Evolutionary conservation across 2,113 vertebrate species (phyloP), one percentile per base, ranked within the genome.

Genomic region (Lepus americanus): DNA sequence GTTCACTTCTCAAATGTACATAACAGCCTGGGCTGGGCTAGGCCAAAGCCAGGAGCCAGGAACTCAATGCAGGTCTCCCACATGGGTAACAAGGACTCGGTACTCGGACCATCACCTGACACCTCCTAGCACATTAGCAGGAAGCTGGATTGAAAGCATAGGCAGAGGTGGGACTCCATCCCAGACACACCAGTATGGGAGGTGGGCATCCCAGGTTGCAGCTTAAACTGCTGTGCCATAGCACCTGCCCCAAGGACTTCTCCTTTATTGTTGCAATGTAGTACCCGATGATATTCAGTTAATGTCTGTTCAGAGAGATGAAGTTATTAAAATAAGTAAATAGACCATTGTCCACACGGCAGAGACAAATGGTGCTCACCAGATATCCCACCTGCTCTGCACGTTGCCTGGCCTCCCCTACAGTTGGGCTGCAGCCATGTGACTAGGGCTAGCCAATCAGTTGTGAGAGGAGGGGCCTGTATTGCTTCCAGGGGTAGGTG

Each of bases 391-490:
- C 7, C 5, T 22, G 64, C 19, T 51, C 17, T 63, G 69, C 6
- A 20, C 19, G 6, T 83, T 44, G 53, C 36, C 51, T 29, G 63
- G 84, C 11, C 10, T 12, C n/a, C 11, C 8, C 22, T 39, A 25
- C 1, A 5, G 73, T 20, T 12, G 29, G 61, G 14, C 10, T n/a
- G 36, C 10, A 36, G 64, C 5, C 23, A 14, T 17, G 33, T 59
- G 33, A 27, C 31, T 1, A 51, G 25, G 27, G n/a, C 53, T 5
- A 3, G 22, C 44, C n/a, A 17, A 3, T 63, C 0, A 5, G 5
- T 23, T 27, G 9, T 69, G 63, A 27, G 31, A 44, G 51, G 13
- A 77, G 14, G 39, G 31, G 8, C 20, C 5, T 31, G n/a, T 5
- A 2, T 23, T 64, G 39, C 31, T 90, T 9, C 9, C 44, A 44